phyloP scores from a whole-genome alignment of 1,140 invertebrate species.

The Muscidifurax raptorellus region DNA sequence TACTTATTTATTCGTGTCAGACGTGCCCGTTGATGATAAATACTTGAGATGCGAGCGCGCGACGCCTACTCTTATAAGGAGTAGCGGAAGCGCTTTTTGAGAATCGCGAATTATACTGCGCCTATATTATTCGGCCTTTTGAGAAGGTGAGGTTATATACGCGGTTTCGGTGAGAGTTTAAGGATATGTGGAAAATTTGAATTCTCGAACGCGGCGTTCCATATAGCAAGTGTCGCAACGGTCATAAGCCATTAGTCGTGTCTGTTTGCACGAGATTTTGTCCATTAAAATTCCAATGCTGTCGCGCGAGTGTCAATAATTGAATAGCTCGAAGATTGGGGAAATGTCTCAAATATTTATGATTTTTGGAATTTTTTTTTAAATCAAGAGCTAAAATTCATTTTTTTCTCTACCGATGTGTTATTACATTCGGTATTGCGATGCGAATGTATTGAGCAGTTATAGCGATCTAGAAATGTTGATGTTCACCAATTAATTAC shows the following conservation, averaged over 20 bases:
- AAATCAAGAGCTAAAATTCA: too few species aligned
- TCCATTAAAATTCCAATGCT: neutral
- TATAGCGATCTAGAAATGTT: too few species aligned
- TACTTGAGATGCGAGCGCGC: neutral
- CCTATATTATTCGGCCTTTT: too few species aligned
- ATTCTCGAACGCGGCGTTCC: too few species aligned
- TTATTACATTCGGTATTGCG: too few species aligned
- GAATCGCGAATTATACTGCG: neutral
- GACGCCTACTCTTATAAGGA: neutral
- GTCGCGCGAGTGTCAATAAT: neutral
- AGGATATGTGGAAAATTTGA: too few species aligned
- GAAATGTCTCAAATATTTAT: too few species aligned
- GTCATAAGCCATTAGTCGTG: neutral
- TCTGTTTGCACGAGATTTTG: neutral
- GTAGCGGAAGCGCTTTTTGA: neutral
- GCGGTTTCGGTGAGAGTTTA: neutral
- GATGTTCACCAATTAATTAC: too few species aligned
- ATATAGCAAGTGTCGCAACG: neutral
- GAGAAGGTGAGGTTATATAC: too few species aligned
- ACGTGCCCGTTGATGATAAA: slow-evolving; percentile 18
- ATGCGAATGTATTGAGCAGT: too few species aligned
- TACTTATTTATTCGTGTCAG: slow-evolving; percentile 25
- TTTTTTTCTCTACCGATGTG: too few species aligned
- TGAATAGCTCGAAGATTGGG: neutral
- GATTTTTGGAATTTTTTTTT: too few species aligned